These are phyloP conservation scores for Austrolebias charrua DNA, from an alignment of 2,797 vertebrate genomes.

Conservation along the genomic window DNA sequence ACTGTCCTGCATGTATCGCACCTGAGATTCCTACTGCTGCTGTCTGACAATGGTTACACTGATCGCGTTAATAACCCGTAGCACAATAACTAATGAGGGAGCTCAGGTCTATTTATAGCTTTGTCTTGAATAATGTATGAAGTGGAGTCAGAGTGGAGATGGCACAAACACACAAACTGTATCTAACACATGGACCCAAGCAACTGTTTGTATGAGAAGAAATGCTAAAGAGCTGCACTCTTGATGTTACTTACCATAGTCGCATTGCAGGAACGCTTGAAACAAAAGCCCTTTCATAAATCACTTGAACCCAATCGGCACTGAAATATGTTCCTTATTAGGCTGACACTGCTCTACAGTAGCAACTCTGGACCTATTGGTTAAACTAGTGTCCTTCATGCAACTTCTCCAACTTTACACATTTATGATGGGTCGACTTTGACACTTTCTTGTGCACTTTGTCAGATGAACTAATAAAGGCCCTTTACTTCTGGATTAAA, in stretches of 20 bases:
- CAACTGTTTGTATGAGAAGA: too few relatives aligned
- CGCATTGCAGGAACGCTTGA: too few relatives aligned
- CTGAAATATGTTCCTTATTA: neutral
- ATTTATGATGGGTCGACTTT: neutral
- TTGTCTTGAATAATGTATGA: slow-evolving; percentile 77
- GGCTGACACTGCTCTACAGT: neutral
- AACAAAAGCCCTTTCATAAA: neutral
- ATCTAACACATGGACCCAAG: slow-evolving; percentile 14
- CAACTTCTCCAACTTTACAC: neutral
- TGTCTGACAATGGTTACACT: too few relatives aligned
- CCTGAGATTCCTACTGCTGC: slow-evolving; percentile 19
- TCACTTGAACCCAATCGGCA: neutral
- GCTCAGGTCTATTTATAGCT: slow-evolving; percentile 72
- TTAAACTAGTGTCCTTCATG: neutral
- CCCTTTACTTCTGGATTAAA: too few relatives aligned
- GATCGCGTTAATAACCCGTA: too few relatives aligned
- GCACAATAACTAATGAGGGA: slow-evolving; percentile 42
- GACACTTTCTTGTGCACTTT: too few relatives aligned
- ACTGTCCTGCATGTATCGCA: slow-evolving; percentile 8
- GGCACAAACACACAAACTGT: slow-evolving; percentile 24
- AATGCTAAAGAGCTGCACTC: too few relatives aligned
- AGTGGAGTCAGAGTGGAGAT: slow-evolving; percentile 46
- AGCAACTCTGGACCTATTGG: too few relatives aligned
- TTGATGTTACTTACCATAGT: too few relatives aligned
- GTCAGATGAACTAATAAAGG: too few relatives aligned